Conservation (phyloP, 2,888 invertebrate genomes). For the Acanthosepion pharaonis region DNA sequence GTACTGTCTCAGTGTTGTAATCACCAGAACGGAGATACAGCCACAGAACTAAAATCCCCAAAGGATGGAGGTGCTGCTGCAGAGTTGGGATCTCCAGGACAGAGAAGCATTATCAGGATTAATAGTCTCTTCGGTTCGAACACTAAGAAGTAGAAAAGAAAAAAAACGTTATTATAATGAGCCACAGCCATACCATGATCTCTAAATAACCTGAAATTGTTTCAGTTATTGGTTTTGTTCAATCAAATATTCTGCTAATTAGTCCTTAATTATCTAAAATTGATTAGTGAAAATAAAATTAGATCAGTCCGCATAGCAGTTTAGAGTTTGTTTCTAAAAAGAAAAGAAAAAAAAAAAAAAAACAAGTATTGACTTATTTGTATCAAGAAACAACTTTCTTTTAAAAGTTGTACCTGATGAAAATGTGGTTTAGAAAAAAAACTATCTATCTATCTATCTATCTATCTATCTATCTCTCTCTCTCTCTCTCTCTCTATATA, state of each 20-base stretch:
- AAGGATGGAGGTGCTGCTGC: no score
- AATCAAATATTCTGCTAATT: constrained; percentile 47
- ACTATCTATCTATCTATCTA: no score
- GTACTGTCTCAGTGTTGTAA: no score
- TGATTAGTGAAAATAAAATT: constrained; percentile 49
- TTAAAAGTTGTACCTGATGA: neutral
- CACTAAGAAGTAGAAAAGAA: no score
- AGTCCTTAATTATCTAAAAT: neutral
- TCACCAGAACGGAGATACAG: no score
- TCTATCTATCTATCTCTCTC: no score
- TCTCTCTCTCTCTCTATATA: no score
- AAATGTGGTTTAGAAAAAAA: neutral
- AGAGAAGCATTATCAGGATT: no score
- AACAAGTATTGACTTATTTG: neutral
- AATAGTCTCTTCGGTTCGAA: no score
- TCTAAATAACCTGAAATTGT: neutral
- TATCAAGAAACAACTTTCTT: neutral
- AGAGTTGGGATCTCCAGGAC: no score
- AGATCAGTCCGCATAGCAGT: constrained; percentile 46
- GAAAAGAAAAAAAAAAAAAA: neutral
- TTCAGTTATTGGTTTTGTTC: neutral
- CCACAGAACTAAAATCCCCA: no score
- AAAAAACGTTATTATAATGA: neutral
- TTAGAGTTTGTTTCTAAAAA: neutral
- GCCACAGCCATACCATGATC: neutral